Evolutionary conservation across 2,797 vertebrate species (phyloP).

Genomic region (Numenius phaeopus): DNA sequence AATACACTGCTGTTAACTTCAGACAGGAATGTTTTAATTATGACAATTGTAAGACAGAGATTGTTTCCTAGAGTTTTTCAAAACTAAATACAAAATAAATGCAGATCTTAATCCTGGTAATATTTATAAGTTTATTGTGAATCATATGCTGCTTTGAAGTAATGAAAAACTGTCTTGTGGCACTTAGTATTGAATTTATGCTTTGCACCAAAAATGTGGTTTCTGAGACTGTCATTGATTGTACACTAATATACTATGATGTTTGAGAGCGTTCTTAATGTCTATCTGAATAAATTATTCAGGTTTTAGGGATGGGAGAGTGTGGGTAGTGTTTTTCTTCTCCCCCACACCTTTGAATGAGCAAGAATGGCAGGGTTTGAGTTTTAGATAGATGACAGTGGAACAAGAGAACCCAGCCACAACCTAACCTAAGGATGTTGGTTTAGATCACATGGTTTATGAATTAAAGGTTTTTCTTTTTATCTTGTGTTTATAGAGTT

Average conservation of each 20-base stretch:
- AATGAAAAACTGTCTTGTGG: background rate
- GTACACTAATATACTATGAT: background rate
- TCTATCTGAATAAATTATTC: constrained; percentile 30
- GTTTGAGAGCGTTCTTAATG: background rate
- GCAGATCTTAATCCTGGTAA: background rate
- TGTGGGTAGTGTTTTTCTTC: constrained; percentile 2
- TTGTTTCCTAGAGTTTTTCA: constrained; percentile 5
- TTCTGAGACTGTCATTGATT: background rate
- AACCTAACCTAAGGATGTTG: background rate
- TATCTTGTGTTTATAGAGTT: background rate
- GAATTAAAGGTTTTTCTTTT: background rate
- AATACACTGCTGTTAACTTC: background rate
- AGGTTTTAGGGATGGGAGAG: background rate
- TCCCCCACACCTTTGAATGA: background rate
- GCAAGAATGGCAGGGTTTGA: background rate
- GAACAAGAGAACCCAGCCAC: background rate
- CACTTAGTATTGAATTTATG: background rate
- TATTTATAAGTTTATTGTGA: background rate
- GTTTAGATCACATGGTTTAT: background rate
- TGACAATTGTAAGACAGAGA: background rate
- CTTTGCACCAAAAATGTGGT: background rate
- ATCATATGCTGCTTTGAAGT: background rate
- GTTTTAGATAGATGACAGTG: background rate
- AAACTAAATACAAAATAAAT: background rate
- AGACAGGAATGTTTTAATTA: background rate